Base-by-base conservation (phyloP, 2,113 vertebrate species). In the Macrotis lagotis region DNA sequence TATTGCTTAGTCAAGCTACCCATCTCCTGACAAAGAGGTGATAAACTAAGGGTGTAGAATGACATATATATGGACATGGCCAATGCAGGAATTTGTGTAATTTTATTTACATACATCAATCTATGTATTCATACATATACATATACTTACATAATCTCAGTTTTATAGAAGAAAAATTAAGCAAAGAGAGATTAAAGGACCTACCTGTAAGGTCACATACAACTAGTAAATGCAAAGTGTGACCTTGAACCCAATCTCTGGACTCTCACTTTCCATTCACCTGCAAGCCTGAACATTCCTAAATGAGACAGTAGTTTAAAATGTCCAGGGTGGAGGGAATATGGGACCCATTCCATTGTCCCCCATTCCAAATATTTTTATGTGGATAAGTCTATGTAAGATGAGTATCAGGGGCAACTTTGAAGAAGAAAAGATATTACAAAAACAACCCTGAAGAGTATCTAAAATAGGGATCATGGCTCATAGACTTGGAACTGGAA, bases 111-210 rank as follows among this genome's bases (percentile, higher is more conserved):
- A 37, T 37, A 37, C 31, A 66, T 66, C 28, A 37, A 66, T 37
- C 28, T 31, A 37, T 59, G 25, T 7, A 59, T 31, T 31, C 31
- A 37, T 14, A 4, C 3, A 31, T 59, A 74, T 19, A n/a, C 37
- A n/a, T 83, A 44, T 22, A 83, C n/a, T 44, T 44, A 83, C 49
- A 91, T 49, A 89, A 11, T 51, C 88, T 66, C 91, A 92, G 94
- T 89, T 96, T 91, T 89, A 95, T 51, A 91, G 55, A 91, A 25
- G n/a, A 90, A 88, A 93, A 92, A 91, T 48, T 22, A 93, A 95
- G 95, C 93, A 89, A 90, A 92, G 91, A 66, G 91, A 89, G 92
- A 59, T 50, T 22, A 5, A 5, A 25, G 50, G 83, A 51, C 90
- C 51, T 44, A 83, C 88, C 50, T 5, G 10, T 0, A 8, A 90